Conservation (phyloP, 2,888 invertebrate species). For the Orthonevra nobilis region DNA sequence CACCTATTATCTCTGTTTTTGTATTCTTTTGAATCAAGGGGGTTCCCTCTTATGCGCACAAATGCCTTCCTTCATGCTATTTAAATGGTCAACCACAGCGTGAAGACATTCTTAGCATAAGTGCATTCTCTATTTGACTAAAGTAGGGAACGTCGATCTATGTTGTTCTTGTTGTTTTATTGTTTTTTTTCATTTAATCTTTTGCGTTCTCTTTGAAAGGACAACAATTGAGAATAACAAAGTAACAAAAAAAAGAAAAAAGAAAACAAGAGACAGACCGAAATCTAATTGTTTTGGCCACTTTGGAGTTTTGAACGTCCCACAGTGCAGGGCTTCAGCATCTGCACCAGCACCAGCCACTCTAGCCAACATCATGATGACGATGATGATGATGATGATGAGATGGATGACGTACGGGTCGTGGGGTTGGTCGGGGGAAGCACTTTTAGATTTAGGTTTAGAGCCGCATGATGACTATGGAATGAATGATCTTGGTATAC, state of each 20-base stretch:
- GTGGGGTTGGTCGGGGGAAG: conserved; percentile 39
- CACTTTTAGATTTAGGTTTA: conserved; percentile 65
- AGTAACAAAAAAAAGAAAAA: conserved; percentile 6
- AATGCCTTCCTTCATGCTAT: too few species aligned
- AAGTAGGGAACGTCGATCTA: too few species aligned
- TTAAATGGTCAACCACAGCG: too few species aligned
- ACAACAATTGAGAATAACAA: too few species aligned
- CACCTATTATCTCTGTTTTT: too few species aligned
- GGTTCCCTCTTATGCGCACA: too few species aligned
- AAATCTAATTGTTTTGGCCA: conserved; percentile 50
- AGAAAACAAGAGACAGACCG: conserved; percentile 22
- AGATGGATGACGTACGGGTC: conserved; percentile 57
- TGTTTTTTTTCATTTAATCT: too few species aligned
- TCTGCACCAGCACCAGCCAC: background rate
- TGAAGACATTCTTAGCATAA: too few species aligned
- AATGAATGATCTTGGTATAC: conserved; percentile 63
- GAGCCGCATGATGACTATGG: conserved; percentile 67
- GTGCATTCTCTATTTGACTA: too few species aligned
- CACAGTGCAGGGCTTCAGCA: conserved; percentile 39
- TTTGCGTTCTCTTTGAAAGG: too few species aligned
- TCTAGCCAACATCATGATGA: background rate
- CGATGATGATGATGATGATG: conserved; percentile 47
- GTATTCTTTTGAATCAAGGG: too few species aligned
- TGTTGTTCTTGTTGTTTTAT: too few species aligned
- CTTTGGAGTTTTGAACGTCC: conserved; percentile 56